These are phyloP conservation scores for Drosophila helvetica DNA, from an alignment of 2,888 invertebrate genomes.

Conservation along the genomic window DNA sequence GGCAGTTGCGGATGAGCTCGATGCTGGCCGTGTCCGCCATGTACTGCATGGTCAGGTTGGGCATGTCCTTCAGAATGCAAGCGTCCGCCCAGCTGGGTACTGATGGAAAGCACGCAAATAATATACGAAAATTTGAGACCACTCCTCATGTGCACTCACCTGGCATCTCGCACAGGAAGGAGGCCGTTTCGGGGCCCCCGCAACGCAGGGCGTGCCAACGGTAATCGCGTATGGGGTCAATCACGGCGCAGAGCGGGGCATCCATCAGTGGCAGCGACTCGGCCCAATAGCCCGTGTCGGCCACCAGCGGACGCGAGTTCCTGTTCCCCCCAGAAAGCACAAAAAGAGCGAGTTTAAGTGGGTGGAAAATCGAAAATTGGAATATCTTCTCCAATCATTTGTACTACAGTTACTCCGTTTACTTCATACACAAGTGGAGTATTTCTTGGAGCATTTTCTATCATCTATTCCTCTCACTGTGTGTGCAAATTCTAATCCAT, in stretches of 20 bases:
- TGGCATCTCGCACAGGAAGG: constrained; percentile 92
- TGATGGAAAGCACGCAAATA: constrained; percentile 70
- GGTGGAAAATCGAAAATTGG: neutral
- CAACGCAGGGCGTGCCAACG: constrained; percentile 91
- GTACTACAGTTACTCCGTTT: too few species aligned
- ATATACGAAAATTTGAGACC: too few species aligned
- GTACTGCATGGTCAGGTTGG: constrained; percentile 90
- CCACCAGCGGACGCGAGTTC: constrained; percentile 83
- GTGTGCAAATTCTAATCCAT: too few species aligned
- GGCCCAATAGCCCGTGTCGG: constrained; percentile 88
- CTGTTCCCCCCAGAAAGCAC: constrained; percentile 52
- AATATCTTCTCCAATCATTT: too few species aligned
- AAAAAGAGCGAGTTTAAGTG: neutral
- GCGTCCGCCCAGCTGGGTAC: constrained; percentile 92
- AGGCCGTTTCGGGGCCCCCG: constrained; percentile 90
- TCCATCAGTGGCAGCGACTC: constrained; percentile 87
- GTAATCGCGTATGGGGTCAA: constrained; percentile 90
- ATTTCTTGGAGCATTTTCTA: too few species aligned
- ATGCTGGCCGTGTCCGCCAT: constrained; percentile 91
- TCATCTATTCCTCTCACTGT: too few species aligned
- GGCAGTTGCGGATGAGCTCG: constrained; percentile 90
- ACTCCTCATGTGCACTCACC: too few species aligned
- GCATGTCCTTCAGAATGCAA: constrained; percentile 89
- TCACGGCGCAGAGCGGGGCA: constrained; percentile 89
- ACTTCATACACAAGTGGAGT: too few species aligned